Evolutionary conservation across 2,888 invertebrate genomes (phyloP).

Genomic region (Trisateles emortualis): DNA sequence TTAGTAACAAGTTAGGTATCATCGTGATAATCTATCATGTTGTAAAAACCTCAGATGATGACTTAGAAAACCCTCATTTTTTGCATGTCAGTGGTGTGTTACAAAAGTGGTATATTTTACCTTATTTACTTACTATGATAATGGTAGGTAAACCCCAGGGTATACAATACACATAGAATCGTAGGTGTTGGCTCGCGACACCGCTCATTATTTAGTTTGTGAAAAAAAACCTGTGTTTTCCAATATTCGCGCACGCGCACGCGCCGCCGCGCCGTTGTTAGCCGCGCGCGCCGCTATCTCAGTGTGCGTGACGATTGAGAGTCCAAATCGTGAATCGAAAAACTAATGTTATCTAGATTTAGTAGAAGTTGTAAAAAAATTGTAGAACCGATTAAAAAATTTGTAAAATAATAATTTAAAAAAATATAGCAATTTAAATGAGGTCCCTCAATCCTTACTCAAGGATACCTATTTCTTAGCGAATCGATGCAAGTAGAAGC

Average conservation of each 20-base stretch:
- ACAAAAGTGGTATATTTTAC: slow-evolving; percentile 7
- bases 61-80: slow-evolving; percentile 1
- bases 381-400: too few relatives aligned
- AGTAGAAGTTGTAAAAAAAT: too few relatives aligned
- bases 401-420: too few relatives aligned
- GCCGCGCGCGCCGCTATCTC: not conserved
- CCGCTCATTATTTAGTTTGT: slow-evolving; percentile 3
- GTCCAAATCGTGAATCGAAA: too few relatives aligned
- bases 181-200: not conserved
- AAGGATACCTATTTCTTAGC: too few relatives aligned
- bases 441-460: too few relatives aligned
- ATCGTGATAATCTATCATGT: not conserved
- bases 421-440: too few relatives aligned
- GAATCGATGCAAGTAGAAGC: too few relatives aligned
- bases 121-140: slow-evolving; percentile 7
- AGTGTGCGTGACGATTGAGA: too few relatives aligned
- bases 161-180: not conserved
- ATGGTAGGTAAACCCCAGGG: slow-evolving; percentile 15
- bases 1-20: not conserved
- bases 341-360: too few relatives aligned
- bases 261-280: not conserved
- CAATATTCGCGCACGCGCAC: not conserved
- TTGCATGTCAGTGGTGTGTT: not conserved
- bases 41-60: slow-evolving; percentile 1
- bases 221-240: slow-evolving; percentile 12